Conservation (phyloP, 2,888 invertebrate species). For the Oxyteleia sp. region DNA sequence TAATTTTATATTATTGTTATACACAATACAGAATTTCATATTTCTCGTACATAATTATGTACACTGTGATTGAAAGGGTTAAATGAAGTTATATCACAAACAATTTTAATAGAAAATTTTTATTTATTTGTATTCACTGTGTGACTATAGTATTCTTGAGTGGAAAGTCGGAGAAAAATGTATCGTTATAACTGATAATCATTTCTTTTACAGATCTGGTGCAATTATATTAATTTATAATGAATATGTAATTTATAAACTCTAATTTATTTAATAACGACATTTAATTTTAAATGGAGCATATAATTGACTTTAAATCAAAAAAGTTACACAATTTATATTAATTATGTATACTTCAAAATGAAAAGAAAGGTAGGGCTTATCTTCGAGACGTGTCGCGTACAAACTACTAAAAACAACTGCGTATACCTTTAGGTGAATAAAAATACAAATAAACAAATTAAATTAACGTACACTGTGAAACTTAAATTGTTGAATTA, state of each 20-base stretch:
- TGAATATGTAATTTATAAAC: background rate
- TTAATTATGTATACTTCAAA: background rate
- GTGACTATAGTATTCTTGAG: slow-evolving; percentile 37
- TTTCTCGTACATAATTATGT: no score
- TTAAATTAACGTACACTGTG: no score
- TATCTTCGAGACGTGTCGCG: slow-evolving; percentile 74
- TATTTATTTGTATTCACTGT: background rate
- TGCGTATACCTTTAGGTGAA: slow-evolving; percentile 30
- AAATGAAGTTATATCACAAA: background rate
- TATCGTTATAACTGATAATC: slow-evolving; percentile 3
- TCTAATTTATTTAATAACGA: background rate
- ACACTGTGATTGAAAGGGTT: no score
- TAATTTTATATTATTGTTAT: no score
- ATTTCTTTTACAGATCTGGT: background rate
- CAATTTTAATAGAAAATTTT: background rate
- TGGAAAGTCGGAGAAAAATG: slow-evolving; percentile 46
- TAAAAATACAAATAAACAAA: no score
- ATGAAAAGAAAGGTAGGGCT: slow-evolving; percentile 35
- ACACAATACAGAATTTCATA: no score
- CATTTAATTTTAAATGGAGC: background rate
- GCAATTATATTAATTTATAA: slow-evolving; percentile 1
- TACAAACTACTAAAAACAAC: slow-evolving; percentile 27
- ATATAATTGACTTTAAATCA: background rate
- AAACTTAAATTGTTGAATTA: no score
- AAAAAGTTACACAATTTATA: background rate